Evolutionary conservation across 2,888 invertebrate genomes (phyloP).

Genomic region (Plusia festucae): DNA sequence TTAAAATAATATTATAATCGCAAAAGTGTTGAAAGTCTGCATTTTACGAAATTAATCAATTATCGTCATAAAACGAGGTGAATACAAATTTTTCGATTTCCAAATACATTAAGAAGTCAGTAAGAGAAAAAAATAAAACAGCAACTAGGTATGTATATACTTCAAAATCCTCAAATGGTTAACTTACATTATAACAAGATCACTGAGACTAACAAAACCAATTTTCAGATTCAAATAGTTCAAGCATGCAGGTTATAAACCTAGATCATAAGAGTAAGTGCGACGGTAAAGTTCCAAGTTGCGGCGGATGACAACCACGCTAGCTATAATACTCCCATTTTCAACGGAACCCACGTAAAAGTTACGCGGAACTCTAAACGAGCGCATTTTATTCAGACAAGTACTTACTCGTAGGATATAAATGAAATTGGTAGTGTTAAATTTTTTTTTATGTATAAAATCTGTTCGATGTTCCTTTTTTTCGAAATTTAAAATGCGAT

Average conservation of each 20-base stretch:
- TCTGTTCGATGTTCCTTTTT: slow-evolving; percentile 30
- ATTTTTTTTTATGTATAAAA: slow-evolving; percentile 31
- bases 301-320: slow-evolving; percentile 43
- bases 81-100: no score
- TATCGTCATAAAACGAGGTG: no score
- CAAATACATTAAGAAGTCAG: no score
- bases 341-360: slow-evolving; percentile 45
- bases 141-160: no score
- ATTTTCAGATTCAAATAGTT: slow-evolving; percentile 47
- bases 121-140: no score
- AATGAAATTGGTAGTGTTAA: slow-evolving; percentile 30
- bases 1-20: no score
- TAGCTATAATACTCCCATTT: slow-evolving; percentile 50
- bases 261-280: slow-evolving; percentile 51
- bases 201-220: slow-evolving; percentile 9
- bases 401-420: slow-evolving; percentile 31
- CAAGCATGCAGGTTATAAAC: slow-evolving; percentile 50
- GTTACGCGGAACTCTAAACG: slow-evolving; percentile 41
- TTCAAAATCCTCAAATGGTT: no score
- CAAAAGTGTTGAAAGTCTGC: no score
- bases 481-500: slow-evolving; percentile 18
- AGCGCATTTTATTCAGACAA: slow-evolving; percentile 40
- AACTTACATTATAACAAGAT: no score
- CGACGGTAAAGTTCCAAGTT: slow-evolving; percentile 46
- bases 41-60: no score